These are phyloP conservation scores for Apeltes quadracus DNA, from an alignment of 2,113 vertebrate genomes.

Conservation along the genomic window DNA sequence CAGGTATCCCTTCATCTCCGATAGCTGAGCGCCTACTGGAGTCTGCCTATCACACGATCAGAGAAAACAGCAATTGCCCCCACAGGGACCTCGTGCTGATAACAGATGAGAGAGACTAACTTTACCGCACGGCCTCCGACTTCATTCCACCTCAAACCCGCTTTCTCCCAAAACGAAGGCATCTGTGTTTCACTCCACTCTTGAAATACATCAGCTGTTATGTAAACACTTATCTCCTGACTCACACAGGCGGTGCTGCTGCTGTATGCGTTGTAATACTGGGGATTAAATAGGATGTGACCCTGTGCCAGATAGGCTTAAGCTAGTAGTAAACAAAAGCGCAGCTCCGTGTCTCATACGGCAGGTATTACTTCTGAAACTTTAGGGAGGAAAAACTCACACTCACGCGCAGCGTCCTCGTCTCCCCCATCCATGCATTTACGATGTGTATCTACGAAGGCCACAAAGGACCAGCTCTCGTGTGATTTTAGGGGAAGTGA, in stretches of 20 bases:
- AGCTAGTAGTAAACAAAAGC: conserved; percentile 69
- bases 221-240: conserved; percentile 63
- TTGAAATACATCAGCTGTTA: conserved; percentile 45
- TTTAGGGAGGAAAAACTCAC: not conserved
- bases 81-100: conserved; percentile 16
- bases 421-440: conserved; percentile 2
- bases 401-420: not conserved
- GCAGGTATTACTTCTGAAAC: not conserved
- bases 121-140: not conserved
- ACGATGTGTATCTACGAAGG: not conserved
- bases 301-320: conserved; percentile 53
- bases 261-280: conserved; percentile 54
- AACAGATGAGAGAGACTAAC: conserved; percentile 8
- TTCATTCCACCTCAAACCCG: not conserved
- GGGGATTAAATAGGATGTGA: conserved; percentile 69
- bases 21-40: conserved; percentile 42
- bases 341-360: conserved; percentile 27
- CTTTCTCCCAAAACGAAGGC: not conserved
- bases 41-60: conserved; percentile 35
- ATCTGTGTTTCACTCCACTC: conserved; percentile 10
- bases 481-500: conserved; percentile 18
- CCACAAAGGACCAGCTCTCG: not conserved
- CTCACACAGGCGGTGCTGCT: conserved; percentile 48
- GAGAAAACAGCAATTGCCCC: conserved; percentile 50
- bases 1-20: conserved; percentile 49